phyloP scores from a whole-genome alignment of 2,888 invertebrate genomes.

The Agonopterix arenella region DNA sequence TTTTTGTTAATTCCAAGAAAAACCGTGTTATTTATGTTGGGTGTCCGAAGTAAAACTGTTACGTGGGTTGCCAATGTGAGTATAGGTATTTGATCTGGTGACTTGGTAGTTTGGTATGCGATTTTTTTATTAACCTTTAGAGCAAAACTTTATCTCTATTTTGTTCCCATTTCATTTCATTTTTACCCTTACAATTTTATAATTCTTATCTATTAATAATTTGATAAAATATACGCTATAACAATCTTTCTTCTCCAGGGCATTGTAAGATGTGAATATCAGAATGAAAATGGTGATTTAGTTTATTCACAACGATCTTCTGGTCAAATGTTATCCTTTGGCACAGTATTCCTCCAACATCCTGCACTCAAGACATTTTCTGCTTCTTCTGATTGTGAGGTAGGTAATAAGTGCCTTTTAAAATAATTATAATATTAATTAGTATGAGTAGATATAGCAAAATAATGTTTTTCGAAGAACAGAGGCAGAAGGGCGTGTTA shows the following conservation, averaged over 20 bases:
- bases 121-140: not conserved
- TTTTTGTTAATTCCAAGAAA: slow-evolving; percentile 43
- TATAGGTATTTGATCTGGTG: not conserved
- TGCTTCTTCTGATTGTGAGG: slow-evolving; percentile 50
- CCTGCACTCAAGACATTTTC: slow-evolving; percentile 34
- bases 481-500: too few relatives aligned
- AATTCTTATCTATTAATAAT: not conserved
- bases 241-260: slow-evolving; percentile 30
- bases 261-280: slow-evolving; percentile 36
- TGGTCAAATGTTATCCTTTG: slow-evolving; percentile 34
- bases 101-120: not conserved
- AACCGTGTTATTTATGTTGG: slow-evolving; percentile 37
- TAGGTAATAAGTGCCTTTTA: slow-evolving; percentile 13
- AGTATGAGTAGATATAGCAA: too few relatives aligned
- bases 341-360: slow-evolving; percentile 35
- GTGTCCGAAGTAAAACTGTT: slow-evolving; percentile 39
- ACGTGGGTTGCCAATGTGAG: slow-evolving; percentile 50
- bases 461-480: too few relatives aligned
- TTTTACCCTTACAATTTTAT: not conserved
- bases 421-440: not conserved
- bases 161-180: not conserved
- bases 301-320: slow-evolving; percentile 20
- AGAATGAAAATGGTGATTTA: slow-evolving; percentile 31
- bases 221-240: not conserved
- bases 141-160: not conserved